Evolutionary conservation across 1,140 invertebrate genomes (phyloP), one percentile per base, ranked within the genome.

Genomic region (Drosophila ambigua): DNA sequence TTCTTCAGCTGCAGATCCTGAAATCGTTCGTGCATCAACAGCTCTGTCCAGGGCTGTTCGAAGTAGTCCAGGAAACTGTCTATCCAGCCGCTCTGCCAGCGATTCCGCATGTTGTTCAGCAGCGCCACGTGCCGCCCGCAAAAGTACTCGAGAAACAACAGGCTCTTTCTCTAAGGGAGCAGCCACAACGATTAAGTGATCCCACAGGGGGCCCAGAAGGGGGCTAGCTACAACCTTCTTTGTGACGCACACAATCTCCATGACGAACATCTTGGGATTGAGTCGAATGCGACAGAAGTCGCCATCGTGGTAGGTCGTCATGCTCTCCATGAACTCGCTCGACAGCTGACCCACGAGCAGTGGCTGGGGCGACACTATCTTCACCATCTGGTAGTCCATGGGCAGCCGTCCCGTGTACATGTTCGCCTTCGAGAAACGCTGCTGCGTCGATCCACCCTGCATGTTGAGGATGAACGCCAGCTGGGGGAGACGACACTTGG

Each of bases 11-110:
- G 82, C 24, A 87, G 15, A 5, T 87, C 83, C 1, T 50, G 52
- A 26, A 88, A 87, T 2, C 71, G 51, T 31, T 87, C 83, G 35
- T 87, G 82, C 82, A 87, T 79, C 2, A 87, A 20, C 4, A 68
- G 67, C 28, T 87, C 82, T 0, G 82, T 87, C 82, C 82, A 87
- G 4, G 82, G 83, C 3, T 63, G 28, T 39, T 82, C 20, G 7
- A 87, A 88, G 16, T 54, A 87, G 0, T 13, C 9, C 2, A 82
- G n/a, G 4, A 87, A 87, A 26, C 68, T 68, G 0, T 16, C 15
- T 1, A 87, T 79, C 35, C 65, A 60, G 15, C 75, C 75, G 2
- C 20, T 0, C 2, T 64, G 54, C 15, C n/a, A 88, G 4, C 75
- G 78, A n/a, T 9, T 48, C 0, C 23, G n/a, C 4, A 87, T 1